Conservation (phyloP, 2,797 vertebrate genomes). For the Columba guinea region DNA sequence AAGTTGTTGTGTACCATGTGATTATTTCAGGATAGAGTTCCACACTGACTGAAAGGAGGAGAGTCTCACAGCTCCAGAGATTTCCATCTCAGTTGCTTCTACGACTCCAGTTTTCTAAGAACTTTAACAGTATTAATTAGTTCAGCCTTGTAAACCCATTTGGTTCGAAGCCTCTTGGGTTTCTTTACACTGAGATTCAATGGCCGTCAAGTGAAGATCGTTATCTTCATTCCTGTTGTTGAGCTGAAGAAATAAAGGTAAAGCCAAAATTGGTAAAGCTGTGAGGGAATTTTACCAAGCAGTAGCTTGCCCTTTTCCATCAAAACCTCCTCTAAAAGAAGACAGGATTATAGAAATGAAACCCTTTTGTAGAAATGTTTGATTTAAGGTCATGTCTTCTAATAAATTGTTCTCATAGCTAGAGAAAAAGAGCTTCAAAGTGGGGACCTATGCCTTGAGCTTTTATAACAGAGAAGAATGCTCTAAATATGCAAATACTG, state of each 20-base stretch:
- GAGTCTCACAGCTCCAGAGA: background rate
- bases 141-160: background rate
- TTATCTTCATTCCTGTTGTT: rapidly evolving
- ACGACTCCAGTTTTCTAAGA: background rate
- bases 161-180: background rate
- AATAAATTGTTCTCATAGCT: background rate
- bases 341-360: background rate
- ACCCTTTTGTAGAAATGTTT: background rate
- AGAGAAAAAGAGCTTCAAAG: background rate
- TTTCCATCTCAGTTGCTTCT: background rate
- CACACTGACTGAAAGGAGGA: background rate
- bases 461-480: background rate
- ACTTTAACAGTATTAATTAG: background rate
- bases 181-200: background rate
- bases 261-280: background rate
- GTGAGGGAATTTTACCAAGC: background rate
- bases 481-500: background rate
- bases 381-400: background rate
- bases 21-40: background rate
- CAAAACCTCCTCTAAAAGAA: background rate
- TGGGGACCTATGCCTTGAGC: background rate
- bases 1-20: rapidly evolving
- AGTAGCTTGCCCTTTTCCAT: background rate
- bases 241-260: background rate
- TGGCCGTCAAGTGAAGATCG: background rate